Percentiles rank a stretch among this genome's conserved stretches.
Conservation (phyloP, 2,113 vertebrate genomes). For the Arizona elegans region DNA sequence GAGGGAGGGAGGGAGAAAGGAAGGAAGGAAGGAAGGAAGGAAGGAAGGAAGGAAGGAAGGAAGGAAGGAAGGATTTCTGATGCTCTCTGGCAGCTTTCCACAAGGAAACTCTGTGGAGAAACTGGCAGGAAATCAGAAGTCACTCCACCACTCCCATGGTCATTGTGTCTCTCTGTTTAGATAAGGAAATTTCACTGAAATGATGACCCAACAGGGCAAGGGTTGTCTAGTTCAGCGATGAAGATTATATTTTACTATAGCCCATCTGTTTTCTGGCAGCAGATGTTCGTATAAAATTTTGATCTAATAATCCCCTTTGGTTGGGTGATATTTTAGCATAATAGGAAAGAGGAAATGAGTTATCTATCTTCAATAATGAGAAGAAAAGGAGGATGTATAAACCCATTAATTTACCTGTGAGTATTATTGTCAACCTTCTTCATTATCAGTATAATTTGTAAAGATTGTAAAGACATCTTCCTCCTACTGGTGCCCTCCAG, state of each 20-base stretch:
- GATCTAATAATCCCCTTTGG: neutral
- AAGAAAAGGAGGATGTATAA: neutral
- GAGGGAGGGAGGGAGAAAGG: too few relatives aligned
- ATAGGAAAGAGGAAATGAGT: neutral
- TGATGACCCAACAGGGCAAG: neutral
- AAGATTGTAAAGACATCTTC: neutral
- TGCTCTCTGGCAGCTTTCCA: neutral
- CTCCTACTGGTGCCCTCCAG: neutral
- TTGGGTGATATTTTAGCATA: neutral
- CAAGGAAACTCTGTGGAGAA: neutral
- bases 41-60: too few relatives aligned
- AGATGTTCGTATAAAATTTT: neutral
- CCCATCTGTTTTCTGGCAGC: neutral
- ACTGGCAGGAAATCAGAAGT: neutral
- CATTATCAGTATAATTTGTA: constrained; percentile 3
- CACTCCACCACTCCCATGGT: neutral
- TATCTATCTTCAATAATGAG: neutral
- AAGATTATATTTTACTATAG: neutral
- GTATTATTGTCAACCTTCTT: neutral
- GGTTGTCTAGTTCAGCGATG: neutral
- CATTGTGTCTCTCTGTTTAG: neutral
- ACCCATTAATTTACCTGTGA: constrained; percentile 1
- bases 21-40: too few relatives aligned
- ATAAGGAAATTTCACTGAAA: neutral
- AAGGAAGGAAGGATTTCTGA: neutral